These are phyloP conservation scores for Diorhabda sublineata DNA, from an alignment of 1,140 invertebrate species.

Conservation along the genomic window DNA sequence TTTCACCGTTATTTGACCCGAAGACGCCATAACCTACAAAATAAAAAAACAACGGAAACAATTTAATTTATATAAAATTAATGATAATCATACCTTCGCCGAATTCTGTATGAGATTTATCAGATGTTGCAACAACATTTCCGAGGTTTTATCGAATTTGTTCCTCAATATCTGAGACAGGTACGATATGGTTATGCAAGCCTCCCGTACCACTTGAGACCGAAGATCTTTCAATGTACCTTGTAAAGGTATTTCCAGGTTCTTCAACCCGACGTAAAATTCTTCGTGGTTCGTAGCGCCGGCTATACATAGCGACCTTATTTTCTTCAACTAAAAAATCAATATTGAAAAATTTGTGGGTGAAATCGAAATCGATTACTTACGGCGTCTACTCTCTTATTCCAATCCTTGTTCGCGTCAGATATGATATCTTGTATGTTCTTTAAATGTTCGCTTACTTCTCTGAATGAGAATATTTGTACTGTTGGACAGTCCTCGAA, in stretches of 20 bases:
- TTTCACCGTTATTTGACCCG: constrained; percentile 78
- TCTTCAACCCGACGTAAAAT: constrained; percentile 74
- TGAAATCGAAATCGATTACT: constrained; percentile 43
- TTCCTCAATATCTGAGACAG: constrained; percentile 78
- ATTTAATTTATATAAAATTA: neutral
- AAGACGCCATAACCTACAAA: constrained; percentile 80
- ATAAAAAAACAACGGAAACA: constrained; percentile 19
- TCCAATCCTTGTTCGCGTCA: constrained; percentile 86
- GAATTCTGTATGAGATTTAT: constrained; percentile 94
- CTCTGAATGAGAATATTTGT: constrained; percentile 77
- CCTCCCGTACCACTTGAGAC: constrained; percentile 86
- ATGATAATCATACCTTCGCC: constrained; percentile 67
- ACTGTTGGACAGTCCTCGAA: constrained; percentile 82
- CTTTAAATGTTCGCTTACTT: constrained; percentile 79
- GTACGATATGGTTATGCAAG: constrained; percentile 90
- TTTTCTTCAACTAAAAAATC: constrained; percentile 68
- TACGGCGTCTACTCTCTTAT: constrained; percentile 84
- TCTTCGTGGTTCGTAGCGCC: constrained; percentile 78
- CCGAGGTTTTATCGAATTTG: constrained; percentile 81
- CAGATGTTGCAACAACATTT: constrained; percentile 74
- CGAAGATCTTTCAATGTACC: constrained; percentile 85
- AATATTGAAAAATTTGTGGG: constrained; percentile 26
- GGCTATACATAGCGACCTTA: constrained; percentile 76
- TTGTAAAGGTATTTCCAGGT: constrained; percentile 76
- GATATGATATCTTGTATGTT: constrained; percentile 71